Evolutionary conservation across 2,888 invertebrate genomes (phyloP).

Genomic region (Scaptomyza polygonia): DNA sequence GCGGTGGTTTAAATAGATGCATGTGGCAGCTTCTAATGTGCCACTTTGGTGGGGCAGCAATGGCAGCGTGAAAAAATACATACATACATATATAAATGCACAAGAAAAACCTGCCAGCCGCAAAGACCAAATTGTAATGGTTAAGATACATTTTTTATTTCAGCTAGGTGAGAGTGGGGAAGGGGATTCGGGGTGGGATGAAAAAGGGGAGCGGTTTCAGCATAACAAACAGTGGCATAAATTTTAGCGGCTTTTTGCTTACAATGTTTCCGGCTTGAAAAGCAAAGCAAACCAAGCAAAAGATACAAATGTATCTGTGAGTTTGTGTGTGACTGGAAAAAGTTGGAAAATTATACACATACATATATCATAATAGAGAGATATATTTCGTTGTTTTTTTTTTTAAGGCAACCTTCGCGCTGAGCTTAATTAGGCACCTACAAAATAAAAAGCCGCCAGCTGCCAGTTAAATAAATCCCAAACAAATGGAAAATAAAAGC

Average conservation of each 20-base stretch:
- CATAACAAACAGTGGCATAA: conserved; percentile 56
- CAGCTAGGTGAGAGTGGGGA: conserved; percentile 8
- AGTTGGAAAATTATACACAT: background rate
- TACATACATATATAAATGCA: conserved; percentile 49
- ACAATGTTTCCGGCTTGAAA: conserved; percentile 60
- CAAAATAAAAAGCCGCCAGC: background rate
- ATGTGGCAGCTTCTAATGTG: conserved; percentile 55
- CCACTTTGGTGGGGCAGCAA: conserved; percentile 25
- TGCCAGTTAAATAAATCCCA: conserved; percentile 5
- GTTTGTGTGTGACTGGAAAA: background rate
- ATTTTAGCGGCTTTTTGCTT: conserved; percentile 50
- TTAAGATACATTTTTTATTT: conserved; percentile 58
- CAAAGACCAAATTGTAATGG: conserved; percentile 61
- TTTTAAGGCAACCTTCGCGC: conserved; percentile 17
- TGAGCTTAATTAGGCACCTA: conserved; percentile 65
- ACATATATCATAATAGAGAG: conserved; percentile 2
- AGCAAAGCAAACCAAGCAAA: conserved; percentile 19
- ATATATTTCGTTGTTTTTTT: background rate
- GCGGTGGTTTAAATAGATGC: conserved; percentile 19
- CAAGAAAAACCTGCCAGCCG: conserved; percentile 54
- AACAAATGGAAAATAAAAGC: conserved; percentile 10
- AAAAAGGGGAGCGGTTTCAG: conserved; percentile 10
- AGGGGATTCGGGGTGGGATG: background rate
- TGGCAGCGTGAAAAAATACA: conserved; percentile 70
- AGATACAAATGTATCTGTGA: conserved; percentile 43